A percentile compares a stretch with the other conserved stretches of the same genome.
phyloP scores from a whole-genome alignment of 2,113 vertebrate genomes.

The Xiphias gladius region DNA sequence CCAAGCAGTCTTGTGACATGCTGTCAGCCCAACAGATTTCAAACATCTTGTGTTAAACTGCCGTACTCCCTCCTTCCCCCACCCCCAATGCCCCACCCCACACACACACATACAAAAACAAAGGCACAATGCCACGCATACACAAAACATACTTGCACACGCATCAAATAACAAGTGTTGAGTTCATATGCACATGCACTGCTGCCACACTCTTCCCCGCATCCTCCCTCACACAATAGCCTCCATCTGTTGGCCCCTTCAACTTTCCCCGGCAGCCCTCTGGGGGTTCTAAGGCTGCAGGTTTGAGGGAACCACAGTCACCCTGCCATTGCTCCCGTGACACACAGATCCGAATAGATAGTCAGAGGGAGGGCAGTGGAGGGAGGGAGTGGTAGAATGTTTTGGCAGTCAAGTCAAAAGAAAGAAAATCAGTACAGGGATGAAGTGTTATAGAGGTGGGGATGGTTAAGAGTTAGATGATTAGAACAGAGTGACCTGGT shows the following conservation, averaged over 20 bases:
- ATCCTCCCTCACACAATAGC: slow-evolving; percentile 76
- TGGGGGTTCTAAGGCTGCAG: slow-evolving; percentile 63
- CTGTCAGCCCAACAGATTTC: slow-evolving; percentile 78
- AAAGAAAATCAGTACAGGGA: slow-evolving; percentile 31
- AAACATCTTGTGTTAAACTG: slow-evolving; percentile 78
- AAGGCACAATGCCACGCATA: slow-evolving; percentile 15
- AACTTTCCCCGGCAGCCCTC: slow-evolving; percentile 76
- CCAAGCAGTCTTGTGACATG: slow-evolving; percentile 69
- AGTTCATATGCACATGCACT: slow-evolving; percentile 38
- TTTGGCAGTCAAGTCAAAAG: slow-evolving; percentile 31
- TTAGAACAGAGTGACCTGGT: slow-evolving; percentile 27
- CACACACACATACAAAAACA: slow-evolving; percentile 49
- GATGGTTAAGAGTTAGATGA: slow-evolving; percentile 20
- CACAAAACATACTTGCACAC: slow-evolving; percentile 51
- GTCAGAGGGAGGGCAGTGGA: slow-evolving; percentile 15
- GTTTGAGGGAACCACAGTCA: slow-evolving; percentile 61
- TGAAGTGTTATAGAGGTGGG: slow-evolving; percentile 14
- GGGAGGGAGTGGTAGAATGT: slow-evolving; percentile 22
- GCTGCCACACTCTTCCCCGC: slow-evolving; percentile 29
- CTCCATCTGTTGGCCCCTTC: slow-evolving; percentile 83
- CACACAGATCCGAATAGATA: slow-evolving; percentile 58
- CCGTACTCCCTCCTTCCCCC: background rate
- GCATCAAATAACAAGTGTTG: slow-evolving; percentile 55
- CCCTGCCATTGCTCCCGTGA: slow-evolving; percentile 60
- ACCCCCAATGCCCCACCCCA: background rate